A percentile compares a stretch with the other conserved stretches of the same genome.
Evolutionary conservation across 2,113 vertebrate species (phyloP).

Genomic region (Grammomys surdaster): DNA sequence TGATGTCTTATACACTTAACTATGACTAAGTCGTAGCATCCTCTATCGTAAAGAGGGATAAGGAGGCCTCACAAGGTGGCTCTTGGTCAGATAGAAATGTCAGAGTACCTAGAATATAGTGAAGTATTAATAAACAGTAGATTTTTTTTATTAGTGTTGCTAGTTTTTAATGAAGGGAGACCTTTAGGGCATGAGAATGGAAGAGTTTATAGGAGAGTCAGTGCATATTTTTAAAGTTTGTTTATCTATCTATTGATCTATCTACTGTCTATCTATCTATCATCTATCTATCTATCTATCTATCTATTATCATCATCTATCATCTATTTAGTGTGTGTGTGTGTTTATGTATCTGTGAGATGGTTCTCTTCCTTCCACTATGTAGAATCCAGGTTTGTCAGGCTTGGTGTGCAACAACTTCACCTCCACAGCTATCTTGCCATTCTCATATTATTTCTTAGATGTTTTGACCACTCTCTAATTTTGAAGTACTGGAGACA

Average conservation of each 20-base stretch:
- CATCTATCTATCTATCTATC: too few relatives aligned
- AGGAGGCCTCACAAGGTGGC: neutral
- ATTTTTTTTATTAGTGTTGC: neutral
- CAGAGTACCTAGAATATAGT: neutral
- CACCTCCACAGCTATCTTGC: neutral
- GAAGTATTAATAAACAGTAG: neutral
- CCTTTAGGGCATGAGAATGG: neutral
- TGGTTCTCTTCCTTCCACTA: neutral
- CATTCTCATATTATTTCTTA: neutral
- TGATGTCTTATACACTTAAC: neutral
- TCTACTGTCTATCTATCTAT: too few relatives aligned
- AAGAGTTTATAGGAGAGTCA: neutral
- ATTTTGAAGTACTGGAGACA: neutral
- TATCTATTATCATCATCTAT: neutral
- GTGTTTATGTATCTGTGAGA: too few relatives aligned
- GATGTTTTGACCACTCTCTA: neutral
- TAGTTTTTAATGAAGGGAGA: slow-evolving; percentile 23
- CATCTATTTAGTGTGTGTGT: neutral
- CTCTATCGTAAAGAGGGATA: neutral
- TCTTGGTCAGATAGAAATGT: neutral
- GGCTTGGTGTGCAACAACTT: neutral
- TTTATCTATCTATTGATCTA: neutral
- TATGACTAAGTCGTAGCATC: neutral
- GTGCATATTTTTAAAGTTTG: neutral
- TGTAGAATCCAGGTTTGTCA: neutral